Conservation (phyloP, 2,888 invertebrate species). For the Troilus luridus region DNA sequence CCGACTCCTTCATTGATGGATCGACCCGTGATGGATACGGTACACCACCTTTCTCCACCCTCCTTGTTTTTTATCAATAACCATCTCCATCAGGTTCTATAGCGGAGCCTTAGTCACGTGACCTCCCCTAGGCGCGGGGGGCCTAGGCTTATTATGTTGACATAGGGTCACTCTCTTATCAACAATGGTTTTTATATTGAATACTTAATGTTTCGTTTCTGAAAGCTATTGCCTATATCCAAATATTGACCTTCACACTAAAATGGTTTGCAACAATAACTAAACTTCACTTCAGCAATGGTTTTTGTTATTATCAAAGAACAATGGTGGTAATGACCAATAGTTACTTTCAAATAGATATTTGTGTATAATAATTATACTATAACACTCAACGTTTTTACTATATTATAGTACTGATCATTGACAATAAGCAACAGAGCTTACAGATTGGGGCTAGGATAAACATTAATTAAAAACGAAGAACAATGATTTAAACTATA, state of each 20-base stretch:
- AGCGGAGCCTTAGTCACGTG: neutral
- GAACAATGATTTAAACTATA: no score
- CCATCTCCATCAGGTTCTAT: conserved; percentile 24
- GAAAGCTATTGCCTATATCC: neutral
- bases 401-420: no score
- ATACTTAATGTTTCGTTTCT: neutral
- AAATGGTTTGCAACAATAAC: neutral
- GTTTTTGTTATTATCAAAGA: no score
- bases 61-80: conserved; percentile 43
- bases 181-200: conserved; percentile 19
- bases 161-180: neutral
- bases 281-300: neutral
- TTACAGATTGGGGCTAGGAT: no score
- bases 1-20: conserved; percentile 27
- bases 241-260: neutral
- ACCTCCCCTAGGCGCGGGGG: neutral
- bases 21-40: conserved; percentile 35
- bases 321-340: no score
- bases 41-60: neutral
- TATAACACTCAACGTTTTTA: no score
- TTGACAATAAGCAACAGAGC: no score
- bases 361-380: no score
- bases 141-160: neutral
- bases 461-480: no score
- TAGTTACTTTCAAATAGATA: no score